Evolutionary conservation across 2,113 vertebrate genomes (phyloP).

Genomic region (Ophthalmolycus amberensis): DNA sequence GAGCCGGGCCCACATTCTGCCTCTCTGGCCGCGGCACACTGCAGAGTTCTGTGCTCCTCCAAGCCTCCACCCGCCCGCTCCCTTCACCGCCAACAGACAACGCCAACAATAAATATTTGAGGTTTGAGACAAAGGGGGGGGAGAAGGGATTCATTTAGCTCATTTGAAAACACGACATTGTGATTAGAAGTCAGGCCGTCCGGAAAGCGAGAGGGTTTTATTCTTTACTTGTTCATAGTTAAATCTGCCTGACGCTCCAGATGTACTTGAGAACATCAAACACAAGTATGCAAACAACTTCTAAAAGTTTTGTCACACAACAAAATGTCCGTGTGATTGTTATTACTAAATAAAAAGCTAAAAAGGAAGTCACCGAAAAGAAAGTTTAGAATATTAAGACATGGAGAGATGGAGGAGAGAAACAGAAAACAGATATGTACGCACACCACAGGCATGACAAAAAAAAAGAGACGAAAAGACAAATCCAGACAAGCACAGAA

Average conservation of each 20-base stretch:
- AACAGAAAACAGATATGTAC: slow-evolving; percentile 1
- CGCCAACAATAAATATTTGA: slow-evolving; percentile 84
- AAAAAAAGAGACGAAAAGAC: slow-evolving; percentile 32
- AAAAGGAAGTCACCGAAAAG: neutral
- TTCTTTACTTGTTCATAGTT: slow-evolving; percentile 40
- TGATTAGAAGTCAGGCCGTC: slow-evolving; percentile 74
- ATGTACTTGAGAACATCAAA: slow-evolving; percentile 37
- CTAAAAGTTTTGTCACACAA: neutral
- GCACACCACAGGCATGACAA: neutral
- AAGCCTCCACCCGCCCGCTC: slow-evolving; percentile 39
- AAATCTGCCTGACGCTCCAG: slow-evolving; percentile 16
- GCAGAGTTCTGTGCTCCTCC: slow-evolving; percentile 56
- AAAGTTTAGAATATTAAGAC: neutral
- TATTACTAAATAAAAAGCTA: neutral
- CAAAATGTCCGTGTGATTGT: slow-evolving; percentile 9
- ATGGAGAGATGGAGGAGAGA: slow-evolving; percentile 5
- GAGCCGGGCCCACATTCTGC: slow-evolving; percentile 61
- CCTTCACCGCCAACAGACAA: slow-evolving; percentile 69
- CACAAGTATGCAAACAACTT: slow-evolving; percentile 2
- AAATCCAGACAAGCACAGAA: slow-evolving; percentile 28
- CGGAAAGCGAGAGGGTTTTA: slow-evolving; percentile 27
- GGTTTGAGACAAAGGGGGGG: slow-evolving; percentile 80
- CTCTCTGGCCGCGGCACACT: slow-evolving; percentile 70
- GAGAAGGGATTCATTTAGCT: slow-evolving; percentile 78
- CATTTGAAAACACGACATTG: slow-evolving; percentile 80